These are phyloP conservation scores for Tethea ocularis DNA, from an alignment of 2,888 invertebrate species.

Conservation along the genomic window DNA sequence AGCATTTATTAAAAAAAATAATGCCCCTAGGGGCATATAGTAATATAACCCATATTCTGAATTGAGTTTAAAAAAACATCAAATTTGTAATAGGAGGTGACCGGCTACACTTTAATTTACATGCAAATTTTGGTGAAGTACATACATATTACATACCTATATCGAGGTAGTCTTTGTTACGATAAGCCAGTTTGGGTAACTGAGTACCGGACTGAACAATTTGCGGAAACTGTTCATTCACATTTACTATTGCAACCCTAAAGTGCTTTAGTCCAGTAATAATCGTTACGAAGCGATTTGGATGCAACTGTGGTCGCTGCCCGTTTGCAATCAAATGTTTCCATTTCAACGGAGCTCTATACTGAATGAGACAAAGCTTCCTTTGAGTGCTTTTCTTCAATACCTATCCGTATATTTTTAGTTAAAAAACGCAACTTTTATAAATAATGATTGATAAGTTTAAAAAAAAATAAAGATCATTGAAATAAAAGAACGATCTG, in stretches of 20 bases:
- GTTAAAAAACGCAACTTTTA: too few relatives aligned
- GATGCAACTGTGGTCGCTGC: constrained; percentile 49
- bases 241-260: constrained; percentile 25
- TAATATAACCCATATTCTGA: neutral
- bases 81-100: neutral
- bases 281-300: constrained; percentile 51
- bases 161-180: neutral
- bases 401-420: too few relatives aligned
- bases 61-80: constrained; percentile 3
- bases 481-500: too few relatives aligned
- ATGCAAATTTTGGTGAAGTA: constrained; percentile 5
- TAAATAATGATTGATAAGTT: too few relatives aligned
- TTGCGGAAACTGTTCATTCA: constrained; percentile 10
- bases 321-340: constrained; percentile 67
- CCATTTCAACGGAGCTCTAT: constrained; percentile 56
- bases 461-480: too few relatives aligned
- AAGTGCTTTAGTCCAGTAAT: constrained; percentile 41
- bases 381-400: neutral
- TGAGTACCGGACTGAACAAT: constrained; percentile 15
- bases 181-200: constrained; percentile 23
- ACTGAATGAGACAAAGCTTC: constrained; percentile 46
- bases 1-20: neutral
- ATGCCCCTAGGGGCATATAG: neutral
- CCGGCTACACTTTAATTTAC: constrained; percentile 8
- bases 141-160: too few relatives aligned